phyloP scores from a whole-genome alignment of 92 coral and sea anemone genomes.

The Zoanthus solanderi region DNA sequence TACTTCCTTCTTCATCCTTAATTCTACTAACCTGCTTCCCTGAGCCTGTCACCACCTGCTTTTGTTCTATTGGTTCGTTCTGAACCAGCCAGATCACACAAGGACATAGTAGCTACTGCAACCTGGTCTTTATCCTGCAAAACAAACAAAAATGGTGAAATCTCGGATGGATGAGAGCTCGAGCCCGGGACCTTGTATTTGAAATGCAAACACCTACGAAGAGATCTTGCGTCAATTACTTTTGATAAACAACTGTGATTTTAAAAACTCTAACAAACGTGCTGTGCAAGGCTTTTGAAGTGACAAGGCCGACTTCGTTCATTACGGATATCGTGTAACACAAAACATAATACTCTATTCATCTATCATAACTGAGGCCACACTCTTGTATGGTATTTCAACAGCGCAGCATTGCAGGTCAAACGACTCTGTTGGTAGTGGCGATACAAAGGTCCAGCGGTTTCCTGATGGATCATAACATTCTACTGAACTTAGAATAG shows the following conservation, averaged over 20 bases:
- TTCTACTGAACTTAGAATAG: conserved; percentile 67
- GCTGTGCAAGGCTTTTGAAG: too few species aligned
- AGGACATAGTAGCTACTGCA: conserved; percentile 88
- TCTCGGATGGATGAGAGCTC: too few species aligned
- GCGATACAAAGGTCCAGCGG: conserved; percentile 73
- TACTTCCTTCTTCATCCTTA: too few species aligned
- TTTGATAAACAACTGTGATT: too few species aligned
- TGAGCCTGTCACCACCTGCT: conserved; percentile 92
- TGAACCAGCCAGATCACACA: conserved; percentile 99
- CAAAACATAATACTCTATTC: neutral
- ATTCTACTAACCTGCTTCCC: conserved; percentile 87
- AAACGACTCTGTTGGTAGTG: conserved; percentile 68
- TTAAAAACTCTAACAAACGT: too few species aligned
- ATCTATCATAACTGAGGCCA: conserved; percentile 60
- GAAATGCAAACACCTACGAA: too few species aligned
- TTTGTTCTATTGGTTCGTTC: conserved; percentile 93
- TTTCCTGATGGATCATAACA: conserved; percentile 68
- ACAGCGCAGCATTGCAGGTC: conserved; percentile 65
- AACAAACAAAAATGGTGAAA: neutral
- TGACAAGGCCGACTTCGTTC: too few species aligned
- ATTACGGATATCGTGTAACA: too few species aligned
- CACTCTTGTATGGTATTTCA: conserved; percentile 65
- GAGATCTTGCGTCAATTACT: too few species aligned
- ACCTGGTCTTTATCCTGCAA: conserved; percentile 89
- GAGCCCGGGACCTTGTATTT: too few species aligned